Percentiles rank a stretch among this genome's conserved stretches.
Conservation (phyloP, 1,140 invertebrate species). For the Tigriopus japonicus region DNA sequence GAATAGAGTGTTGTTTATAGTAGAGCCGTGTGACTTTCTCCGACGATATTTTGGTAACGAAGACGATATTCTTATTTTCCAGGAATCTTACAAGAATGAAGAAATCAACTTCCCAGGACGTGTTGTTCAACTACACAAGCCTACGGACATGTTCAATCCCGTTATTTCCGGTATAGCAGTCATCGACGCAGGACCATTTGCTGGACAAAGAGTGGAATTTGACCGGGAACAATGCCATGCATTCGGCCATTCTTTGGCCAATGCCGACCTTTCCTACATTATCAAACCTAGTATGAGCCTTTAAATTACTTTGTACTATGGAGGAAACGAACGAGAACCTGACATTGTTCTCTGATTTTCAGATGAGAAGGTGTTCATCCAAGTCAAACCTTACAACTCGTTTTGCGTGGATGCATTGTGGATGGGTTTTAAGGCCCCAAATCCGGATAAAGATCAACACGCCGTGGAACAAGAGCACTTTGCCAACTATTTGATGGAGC, state of each 20-base stretch:
- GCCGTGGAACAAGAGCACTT: too few species aligned
- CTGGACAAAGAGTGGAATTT: conserved; percentile 14
- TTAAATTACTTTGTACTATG: too few species aligned
- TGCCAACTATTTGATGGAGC: too few species aligned
- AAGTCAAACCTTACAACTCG: conserved; percentile 10
- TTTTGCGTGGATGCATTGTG: conserved; percentile 9
- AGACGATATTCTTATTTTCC: background rate
- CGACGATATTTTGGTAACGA: too few species aligned
- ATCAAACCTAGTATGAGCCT: background rate
- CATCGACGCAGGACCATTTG: conserved; percentile 5
- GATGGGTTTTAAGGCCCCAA: background rate
- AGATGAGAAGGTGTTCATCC: conserved; percentile 9
- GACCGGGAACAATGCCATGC: conserved; percentile 2
- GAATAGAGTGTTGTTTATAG: background rate
- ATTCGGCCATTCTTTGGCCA: background rate
- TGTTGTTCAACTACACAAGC: conserved; percentile 2
- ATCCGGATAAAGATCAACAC: too few species aligned
- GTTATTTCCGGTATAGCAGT: conserved; percentile 7
- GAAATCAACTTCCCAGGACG: background rate
- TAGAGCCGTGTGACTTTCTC: too few species aligned
- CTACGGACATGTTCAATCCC: background rate
- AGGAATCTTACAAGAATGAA: background rate
- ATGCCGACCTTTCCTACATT: conserved; percentile 1
- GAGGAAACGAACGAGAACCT: too few species aligned
- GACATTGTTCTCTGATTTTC: background rate